These are phyloP conservation scores for Drosophila parvula DNA, from an alignment of 1,140 invertebrate genomes.

Conservation along the genomic window DNA sequence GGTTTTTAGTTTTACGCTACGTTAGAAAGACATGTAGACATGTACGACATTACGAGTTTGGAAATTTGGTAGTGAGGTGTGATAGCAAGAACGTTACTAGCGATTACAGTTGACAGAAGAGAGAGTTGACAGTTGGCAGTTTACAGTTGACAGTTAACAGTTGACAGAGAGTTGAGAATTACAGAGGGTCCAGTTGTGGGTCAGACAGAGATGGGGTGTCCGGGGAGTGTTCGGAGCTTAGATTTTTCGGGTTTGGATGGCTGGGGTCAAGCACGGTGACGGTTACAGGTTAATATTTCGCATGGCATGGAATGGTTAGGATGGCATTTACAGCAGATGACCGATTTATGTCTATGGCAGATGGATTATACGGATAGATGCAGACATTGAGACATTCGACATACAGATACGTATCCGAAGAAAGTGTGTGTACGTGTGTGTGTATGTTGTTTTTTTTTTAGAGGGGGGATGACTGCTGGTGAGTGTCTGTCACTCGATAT, in stretches of 20 bases:
- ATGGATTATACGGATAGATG: slow-evolving; percentile 14
- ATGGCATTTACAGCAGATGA: slow-evolving; percentile 30
- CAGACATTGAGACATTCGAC: slow-evolving; percentile 35
- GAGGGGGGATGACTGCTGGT: slow-evolving; percentile 5
- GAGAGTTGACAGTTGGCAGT: slow-evolving; percentile 8
- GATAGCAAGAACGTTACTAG: slow-evolving; percentile 12
- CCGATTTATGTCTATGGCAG: slow-evolving; percentile 1
- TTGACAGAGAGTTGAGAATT: slow-evolving; percentile 10
- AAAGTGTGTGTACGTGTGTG: not conserved
- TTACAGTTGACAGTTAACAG: slow-evolving; percentile 5
- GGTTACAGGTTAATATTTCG: not conserved
- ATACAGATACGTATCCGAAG: slow-evolving; percentile 17
- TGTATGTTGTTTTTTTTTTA: not conserved
- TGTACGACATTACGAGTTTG: slow-evolving; percentile 24
- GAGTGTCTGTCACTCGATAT: slow-evolving; percentile 10
- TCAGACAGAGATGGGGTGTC: not conserved
- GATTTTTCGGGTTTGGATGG: slow-evolving; percentile 10
- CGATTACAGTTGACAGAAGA: not conserved
- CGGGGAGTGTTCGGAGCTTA: not conserved
- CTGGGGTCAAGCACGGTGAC: slow-evolving; percentile 23
- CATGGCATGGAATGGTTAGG: not conserved
- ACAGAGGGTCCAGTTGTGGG: slow-evolving; percentile 15
- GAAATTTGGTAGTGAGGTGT: slow-evolving; percentile 14
- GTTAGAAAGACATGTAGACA: slow-evolving; percentile 9
- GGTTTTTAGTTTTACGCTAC: slow-evolving; percentile 10